Evolutionary conservation across 1,140 invertebrate species (phyloP).

Genomic region (Orchesella cincta): DNA sequence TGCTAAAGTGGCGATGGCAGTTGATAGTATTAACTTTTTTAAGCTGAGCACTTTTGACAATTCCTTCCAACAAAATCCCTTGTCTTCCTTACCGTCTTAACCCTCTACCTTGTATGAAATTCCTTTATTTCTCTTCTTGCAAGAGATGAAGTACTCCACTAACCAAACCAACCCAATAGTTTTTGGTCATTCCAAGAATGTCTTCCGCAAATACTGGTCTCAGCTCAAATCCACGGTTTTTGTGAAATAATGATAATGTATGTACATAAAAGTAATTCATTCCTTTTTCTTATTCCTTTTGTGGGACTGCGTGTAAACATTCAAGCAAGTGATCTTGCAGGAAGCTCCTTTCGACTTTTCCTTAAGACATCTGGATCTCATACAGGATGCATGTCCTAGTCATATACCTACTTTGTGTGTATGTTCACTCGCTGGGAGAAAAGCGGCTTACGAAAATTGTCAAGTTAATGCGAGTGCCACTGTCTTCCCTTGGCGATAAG

Average conservation of each 20-base stretch:
- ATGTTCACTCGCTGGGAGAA: too few relatives aligned
- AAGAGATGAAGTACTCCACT: not conserved
- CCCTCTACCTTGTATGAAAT: too few relatives aligned
- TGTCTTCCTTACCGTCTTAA: too few relatives aligned
- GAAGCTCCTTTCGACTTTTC: not conserved
- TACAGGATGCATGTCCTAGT: not conserved
- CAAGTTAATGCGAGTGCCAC: not conserved
- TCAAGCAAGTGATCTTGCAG: not conserved
- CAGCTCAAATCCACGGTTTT: not conserved
- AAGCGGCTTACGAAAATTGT: conserved; percentile 17
- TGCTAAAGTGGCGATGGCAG: too few relatives aligned
- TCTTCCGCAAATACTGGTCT: too few relatives aligned
- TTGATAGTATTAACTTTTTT: too few relatives aligned
- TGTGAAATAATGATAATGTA: not conserved
- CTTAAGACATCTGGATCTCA: not conserved
- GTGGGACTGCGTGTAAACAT: not conserved
- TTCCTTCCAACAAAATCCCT: too few relatives aligned
- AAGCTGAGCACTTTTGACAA: too few relatives aligned
- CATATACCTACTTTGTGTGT: too few relatives aligned
- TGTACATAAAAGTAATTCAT: not conserved
- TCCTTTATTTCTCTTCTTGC: too few relatives aligned
- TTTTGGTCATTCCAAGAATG: too few relatives aligned
- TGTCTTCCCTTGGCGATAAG: too few relatives aligned
- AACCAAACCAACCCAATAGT: not conserved
- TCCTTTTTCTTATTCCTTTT: not conserved